Conservation (phyloP, 2,113 vertebrate genomes). For the Podiceps cristatus region DNA sequence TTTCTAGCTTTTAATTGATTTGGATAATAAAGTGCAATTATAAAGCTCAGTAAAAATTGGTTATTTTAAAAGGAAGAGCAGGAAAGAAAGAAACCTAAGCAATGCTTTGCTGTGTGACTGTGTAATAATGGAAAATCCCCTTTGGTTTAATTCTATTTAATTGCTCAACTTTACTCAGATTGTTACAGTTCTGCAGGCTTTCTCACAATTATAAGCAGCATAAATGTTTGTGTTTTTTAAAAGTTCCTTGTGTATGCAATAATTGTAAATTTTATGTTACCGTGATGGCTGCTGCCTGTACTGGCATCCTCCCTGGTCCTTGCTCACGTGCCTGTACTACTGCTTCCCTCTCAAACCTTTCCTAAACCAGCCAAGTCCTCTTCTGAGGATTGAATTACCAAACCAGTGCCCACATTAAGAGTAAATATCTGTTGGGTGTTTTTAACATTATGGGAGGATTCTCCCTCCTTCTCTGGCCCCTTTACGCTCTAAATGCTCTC, state of each 20-base stretch:
- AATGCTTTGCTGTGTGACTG: not conserved
- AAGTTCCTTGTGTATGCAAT: not conserved
- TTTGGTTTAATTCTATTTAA: constrained; percentile 29
- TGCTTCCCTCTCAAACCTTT: not conserved
- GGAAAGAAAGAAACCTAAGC: constrained; percentile 7
- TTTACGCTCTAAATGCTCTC: not conserved
- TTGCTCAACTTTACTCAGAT: not conserved
- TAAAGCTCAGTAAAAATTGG: constrained; percentile 35
- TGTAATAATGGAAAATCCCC: constrained; percentile 1
- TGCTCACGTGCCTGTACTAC: not conserved
- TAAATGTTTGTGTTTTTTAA: not conserved
- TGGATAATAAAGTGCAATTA: constrained; percentile 57
- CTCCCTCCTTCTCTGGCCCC: not conserved
- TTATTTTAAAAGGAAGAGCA: constrained; percentile 37
- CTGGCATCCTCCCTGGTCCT: not conserved
- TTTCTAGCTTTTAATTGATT: constrained; percentile 49
- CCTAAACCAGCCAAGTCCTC: not conserved
- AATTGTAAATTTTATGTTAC: not conserved
- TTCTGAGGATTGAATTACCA: not conserved
- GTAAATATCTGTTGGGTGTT: not conserved
- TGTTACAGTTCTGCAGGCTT: not conserved
- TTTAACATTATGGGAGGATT: not conserved
- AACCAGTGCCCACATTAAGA: not conserved
- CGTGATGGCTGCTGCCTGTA: not conserved
- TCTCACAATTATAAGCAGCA: not conserved